These are phyloP conservation scores for Nasonia vitripennis DNA, from an alignment of 1,140 invertebrate species.

Conservation along the genomic window DNA sequence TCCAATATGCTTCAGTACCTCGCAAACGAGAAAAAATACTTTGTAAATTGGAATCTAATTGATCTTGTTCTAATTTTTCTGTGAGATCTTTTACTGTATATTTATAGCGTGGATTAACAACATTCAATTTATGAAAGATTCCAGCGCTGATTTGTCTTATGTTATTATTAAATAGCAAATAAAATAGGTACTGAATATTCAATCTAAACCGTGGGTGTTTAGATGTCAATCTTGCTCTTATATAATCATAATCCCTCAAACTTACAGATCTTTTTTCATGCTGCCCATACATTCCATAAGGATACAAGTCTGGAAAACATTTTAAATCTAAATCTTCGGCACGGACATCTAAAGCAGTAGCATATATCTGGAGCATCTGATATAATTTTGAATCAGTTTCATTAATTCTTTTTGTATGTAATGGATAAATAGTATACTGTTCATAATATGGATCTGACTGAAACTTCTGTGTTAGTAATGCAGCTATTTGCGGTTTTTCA, in stretches of 20 bases:
- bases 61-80: conserved; percentile 55
- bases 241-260: conserved; percentile 54
- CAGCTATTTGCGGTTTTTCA: background rate
- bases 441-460: conserved; percentile 58
- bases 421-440: conserved; percentile 21
- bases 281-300: conserved; percentile 59
- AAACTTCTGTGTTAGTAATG: conserved; percentile 54
- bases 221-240: too few species aligned
- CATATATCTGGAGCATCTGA: conserved; percentile 64
- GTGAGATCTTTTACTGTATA: conserved; percentile 59
- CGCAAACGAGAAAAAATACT: conserved; percentile 59
- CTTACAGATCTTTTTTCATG: conserved; percentile 47
- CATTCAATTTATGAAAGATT: conserved; percentile 64
- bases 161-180: conserved; percentile 55
- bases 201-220: too few species aligned
- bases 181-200: too few species aligned
- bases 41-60: conserved; percentile 57
- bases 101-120: conserved; percentile 55
- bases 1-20: conserved; percentile 62
- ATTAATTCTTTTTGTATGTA: conserved; percentile 24
- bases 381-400: conserved; percentile 57
- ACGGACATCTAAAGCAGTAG: conserved; percentile 54
- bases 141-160: conserved; percentile 57
- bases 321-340: conserved; percentile 57
- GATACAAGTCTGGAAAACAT: conserved; percentile 64